A percentile compares a stretch with the other conserved stretches of the same genome.
phyloP scores from a whole-genome alignment of 2,888 invertebrate species.

The Acrobasis consociella region DNA sequence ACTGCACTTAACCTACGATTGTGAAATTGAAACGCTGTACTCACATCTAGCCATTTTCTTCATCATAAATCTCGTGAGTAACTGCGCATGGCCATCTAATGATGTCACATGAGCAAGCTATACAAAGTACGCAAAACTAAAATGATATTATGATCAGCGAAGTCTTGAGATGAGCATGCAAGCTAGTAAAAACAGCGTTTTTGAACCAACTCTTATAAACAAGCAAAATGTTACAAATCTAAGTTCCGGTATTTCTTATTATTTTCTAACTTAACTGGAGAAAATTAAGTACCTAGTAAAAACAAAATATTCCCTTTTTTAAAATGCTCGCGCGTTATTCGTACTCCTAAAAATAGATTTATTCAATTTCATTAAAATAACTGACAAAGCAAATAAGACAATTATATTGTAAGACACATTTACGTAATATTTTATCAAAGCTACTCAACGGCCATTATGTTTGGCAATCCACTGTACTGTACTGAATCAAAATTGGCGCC shows the following conservation, averaged over 20 bases:
- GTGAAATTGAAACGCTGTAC: slow-evolving; percentile 28
- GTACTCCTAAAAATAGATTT: no score
- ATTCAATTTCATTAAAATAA: neutral
- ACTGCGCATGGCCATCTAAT: slow-evolving; percentile 27
- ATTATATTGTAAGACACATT: slow-evolving; percentile 26
- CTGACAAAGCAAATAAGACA: slow-evolving; percentile 7
- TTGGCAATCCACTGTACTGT: slow-evolving; percentile 47
- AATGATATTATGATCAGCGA: neutral
- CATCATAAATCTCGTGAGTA: slow-evolving; percentile 38
- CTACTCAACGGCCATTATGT: slow-evolving; percentile 40
- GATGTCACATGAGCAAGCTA: slow-evolving; percentile 7
- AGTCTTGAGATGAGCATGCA: no score
- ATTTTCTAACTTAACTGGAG: no score
- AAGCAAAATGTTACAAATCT: no score
- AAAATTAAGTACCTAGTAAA: no score
- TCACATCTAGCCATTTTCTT: slow-evolving; percentile 22
- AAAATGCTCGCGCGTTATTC: no score
- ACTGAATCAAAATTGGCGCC: slow-evolving; percentile 53
- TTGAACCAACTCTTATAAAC: no score
- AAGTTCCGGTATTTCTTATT: no score
- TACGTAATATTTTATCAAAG: slow-evolving; percentile 42
- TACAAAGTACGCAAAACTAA: neutral
- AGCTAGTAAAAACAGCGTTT: no score
- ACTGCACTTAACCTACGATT: slow-evolving; percentile 42
- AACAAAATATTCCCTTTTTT: no score